These are phyloP conservation scores for Lissocephala sabroskyi DNA, from an alignment of 2,888 invertebrate species.

Conservation along the genomic window DNA sequence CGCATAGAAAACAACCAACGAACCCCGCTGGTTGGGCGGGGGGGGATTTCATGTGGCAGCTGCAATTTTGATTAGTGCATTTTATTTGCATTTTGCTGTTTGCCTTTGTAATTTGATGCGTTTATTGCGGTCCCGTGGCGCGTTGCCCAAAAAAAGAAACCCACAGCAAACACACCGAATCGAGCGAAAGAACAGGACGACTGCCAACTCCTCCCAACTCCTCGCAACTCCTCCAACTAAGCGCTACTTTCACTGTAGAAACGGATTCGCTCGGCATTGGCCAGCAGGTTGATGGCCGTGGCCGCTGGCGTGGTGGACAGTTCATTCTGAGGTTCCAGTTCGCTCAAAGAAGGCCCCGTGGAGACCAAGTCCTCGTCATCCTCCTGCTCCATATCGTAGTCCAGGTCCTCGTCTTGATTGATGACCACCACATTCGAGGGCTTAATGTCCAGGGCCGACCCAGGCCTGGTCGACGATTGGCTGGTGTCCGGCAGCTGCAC, in stretches of 20 bases:
- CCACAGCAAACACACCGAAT: no score
- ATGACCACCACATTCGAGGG: not conserved
- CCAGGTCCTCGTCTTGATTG: not conserved
- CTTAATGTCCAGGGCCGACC: not conserved
- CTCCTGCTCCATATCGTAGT: no score
- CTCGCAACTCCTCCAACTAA: no score
- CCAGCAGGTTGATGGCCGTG: conserved; percentile 13
- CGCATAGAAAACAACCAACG: no score
- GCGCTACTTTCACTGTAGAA: conserved; percentile 22
- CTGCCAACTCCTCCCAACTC: no score
- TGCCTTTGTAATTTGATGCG: conserved; percentile 23
- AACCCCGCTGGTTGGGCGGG: no score
- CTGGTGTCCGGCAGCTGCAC: not conserved
- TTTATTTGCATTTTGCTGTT: conserved; percentile 48
- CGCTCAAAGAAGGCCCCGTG: not conserved
- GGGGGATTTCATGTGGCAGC: no score
- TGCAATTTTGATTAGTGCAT: conserved; percentile 52
- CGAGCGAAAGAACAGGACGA: no score
- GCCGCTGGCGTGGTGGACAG: not conserved
- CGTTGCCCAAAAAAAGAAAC: no score
- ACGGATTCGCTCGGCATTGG: conserved; percentile 20
- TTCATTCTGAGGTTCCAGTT: no score
- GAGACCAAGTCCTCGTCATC: not conserved
- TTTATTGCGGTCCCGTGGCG: not conserved
- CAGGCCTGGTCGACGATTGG: not conserved